Conservation (phyloP, 2,797 vertebrate species). For the Austrolebias charrua region DNA sequence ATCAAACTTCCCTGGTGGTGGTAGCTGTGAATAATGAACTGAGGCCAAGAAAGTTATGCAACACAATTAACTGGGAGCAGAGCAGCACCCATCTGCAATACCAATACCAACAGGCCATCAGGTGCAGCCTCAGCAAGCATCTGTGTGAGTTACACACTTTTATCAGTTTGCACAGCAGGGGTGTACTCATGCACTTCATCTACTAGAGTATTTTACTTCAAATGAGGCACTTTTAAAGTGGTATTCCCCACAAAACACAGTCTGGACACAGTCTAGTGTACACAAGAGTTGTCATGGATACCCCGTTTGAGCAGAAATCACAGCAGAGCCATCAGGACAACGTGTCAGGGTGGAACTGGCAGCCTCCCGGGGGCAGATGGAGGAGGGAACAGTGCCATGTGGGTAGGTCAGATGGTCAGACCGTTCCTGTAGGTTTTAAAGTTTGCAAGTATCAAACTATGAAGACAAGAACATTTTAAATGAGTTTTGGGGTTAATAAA, state of each 20-base stretch:
- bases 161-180: conserved; percentile 8
- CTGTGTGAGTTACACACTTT: conserved; percentile 1
- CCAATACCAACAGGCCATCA: conserved; percentile 15
- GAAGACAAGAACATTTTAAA: neutral
- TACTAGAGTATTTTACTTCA: neutral
- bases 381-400: conserved; percentile 40
- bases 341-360: conserved; percentile 57
- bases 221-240: neutral
- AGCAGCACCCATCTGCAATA: conserved; percentile 16
- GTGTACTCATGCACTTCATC: neutral
- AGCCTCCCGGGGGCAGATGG: conserved; percentile 51
- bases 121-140: conserved; percentile 16
- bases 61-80: conserved; percentile 45
- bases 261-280: conserved; percentile 3
- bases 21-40: conserved; percentile 49
- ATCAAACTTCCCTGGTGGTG: conserved; percentile 45
- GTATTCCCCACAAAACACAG: neutral
- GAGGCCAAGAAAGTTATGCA: conserved; percentile 37
- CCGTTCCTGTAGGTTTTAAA: conserved; percentile 4
- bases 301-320: conserved; percentile 20
- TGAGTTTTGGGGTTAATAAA: neutral
- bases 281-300: conserved; percentile 17
- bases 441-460: conserved; percentile 7
- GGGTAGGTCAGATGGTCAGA: conserved; percentile 17
- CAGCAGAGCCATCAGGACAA: conserved; percentile 29